Evolutionary conservation across 1,140 invertebrate species (phyloP).

Genomic region (Drosophila arawakana): DNA sequence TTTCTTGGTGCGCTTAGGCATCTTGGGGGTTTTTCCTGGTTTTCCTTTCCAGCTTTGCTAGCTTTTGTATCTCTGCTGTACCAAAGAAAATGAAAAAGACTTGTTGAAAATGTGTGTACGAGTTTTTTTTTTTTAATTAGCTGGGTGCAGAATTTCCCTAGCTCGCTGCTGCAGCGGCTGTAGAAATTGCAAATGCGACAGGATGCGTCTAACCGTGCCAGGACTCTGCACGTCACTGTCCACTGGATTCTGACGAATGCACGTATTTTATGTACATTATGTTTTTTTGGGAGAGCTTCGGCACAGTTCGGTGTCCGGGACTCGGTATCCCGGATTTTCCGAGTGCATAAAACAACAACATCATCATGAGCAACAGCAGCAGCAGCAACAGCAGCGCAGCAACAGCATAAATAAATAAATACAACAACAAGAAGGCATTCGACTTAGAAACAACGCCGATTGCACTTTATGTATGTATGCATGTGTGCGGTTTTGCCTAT

Average conservation of each 20-base stretch:
- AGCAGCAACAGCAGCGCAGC: not conserved
- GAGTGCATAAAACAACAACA: slow-evolving; percentile 1
- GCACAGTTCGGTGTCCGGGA: slow-evolving; percentile 29
- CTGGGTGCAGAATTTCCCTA: not conserved
- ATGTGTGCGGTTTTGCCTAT: too few species aligned
- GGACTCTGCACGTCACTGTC: slow-evolving; percentile 14
- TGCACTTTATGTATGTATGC: slow-evolving; percentile 26
- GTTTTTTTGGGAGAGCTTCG: slow-evolving; percentile 7
- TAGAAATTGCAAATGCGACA: not conserved
- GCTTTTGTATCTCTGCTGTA: slow-evolving; percentile 6
- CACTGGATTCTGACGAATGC: slow-evolving; percentile 19
- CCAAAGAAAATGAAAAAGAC: not conserved
- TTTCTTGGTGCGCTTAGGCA: slow-evolving; percentile 25
- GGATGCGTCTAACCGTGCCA: not conserved
- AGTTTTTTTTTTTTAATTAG: too few species aligned
- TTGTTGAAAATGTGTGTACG: not conserved
- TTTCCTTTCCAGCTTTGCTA: not conserved
- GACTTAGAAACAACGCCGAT: slow-evolving; percentile 35
- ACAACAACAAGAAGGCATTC: slow-evolving; percentile 7
- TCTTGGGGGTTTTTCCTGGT: not conserved
- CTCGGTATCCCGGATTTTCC: slow-evolving; percentile 11
- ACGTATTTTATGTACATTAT: slow-evolving; percentile 24
- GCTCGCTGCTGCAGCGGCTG: not conserved
- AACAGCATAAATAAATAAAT: slow-evolving; percentile 2
- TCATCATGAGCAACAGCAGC: too few species aligned